These are phyloP conservation scores for Phalera bucephala DNA, from an alignment of 2,888 invertebrate genomes.

Conservation along the genomic window DNA sequence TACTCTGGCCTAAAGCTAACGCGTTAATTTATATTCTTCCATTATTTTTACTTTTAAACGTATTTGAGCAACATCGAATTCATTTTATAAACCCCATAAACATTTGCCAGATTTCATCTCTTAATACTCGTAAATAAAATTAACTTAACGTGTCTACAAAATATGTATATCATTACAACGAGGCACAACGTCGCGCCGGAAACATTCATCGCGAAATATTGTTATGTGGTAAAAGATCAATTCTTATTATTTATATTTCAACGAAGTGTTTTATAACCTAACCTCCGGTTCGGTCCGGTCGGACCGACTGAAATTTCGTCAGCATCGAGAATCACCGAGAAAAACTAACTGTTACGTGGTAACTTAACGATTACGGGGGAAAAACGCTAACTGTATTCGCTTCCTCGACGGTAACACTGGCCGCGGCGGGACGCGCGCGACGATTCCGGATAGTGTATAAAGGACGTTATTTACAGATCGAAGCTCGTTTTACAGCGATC, in stretches of 20 bases:
- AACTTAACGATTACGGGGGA: constrained; percentile 81
- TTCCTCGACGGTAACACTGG: constrained; percentile 75
- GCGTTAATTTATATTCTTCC: constrained; percentile 52
- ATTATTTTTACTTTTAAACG: constrained; percentile 55
- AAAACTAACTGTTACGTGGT: constrained; percentile 79
- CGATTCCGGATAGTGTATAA: constrained; percentile 50
- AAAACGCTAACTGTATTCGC: constrained; percentile 71
- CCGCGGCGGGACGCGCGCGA: constrained; percentile 61
- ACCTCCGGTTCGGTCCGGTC: constrained; percentile 68
- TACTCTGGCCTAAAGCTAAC: constrained; percentile 57
- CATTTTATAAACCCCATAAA: constrained; percentile 49
- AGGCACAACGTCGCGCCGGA: constrained; percentile 69
- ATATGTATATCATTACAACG: constrained; percentile 73
- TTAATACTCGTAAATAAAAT: constrained; percentile 75
- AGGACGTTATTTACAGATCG: constrained; percentile 72
- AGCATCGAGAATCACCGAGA: constrained; percentile 63
- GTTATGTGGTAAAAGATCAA: constrained; percentile 77
- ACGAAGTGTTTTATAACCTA: constrained; percentile 73
- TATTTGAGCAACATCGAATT: constrained; percentile 72
- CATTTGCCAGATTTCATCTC: constrained; percentile 72
- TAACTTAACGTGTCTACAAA: constrained; percentile 73
- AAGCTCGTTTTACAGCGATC: constrained; percentile 77
- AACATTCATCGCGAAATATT: constrained; percentile 83
- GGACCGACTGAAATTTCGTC: constrained; percentile 54
- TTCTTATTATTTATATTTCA: constrained; percentile 74